A percentile compares a stretch with the other conserved stretches of the same genome.
Conservation (phyloP, 2,113 vertebrate species). For the zebrafish (Danio rerio) region DNA sequence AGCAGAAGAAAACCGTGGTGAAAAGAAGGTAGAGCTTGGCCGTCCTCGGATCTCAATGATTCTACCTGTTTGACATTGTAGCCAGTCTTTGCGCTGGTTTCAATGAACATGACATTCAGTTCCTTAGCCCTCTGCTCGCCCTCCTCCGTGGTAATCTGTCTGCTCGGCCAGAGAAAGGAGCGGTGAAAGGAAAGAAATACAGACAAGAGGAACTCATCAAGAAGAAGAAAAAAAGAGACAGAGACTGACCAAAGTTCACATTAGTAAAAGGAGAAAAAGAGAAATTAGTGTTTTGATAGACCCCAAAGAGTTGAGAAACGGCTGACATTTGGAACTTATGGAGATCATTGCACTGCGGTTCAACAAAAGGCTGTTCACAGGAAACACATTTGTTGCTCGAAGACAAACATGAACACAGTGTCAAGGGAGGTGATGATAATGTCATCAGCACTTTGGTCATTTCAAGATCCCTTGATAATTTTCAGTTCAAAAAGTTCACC, state of each 20-base stretch:
- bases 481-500: neutral
- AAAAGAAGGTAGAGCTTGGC: conserved; percentile 59
- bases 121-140: conserved; percentile 95
- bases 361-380: conserved; percentile 43
- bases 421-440: neutral
- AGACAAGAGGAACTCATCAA: conserved; percentile 43
- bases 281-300: conserved; percentile 71
- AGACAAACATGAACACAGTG: conserved; percentile 37
- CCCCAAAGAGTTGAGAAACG: conserved; percentile 56
- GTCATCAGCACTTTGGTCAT: neutral
- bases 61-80: conserved; percentile 96
- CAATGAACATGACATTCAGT: conserved; percentile 96
- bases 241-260: conserved; percentile 54
- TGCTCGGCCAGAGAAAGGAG: conserved; percentile 74
- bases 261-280: conserved; percentile 51
- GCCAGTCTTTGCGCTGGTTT: conserved; percentile 95
- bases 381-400: neutral
- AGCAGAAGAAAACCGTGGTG: conserved; percentile 10
- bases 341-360: conserved; percentile 11
- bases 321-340: conserved; percentile 51
- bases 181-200: conserved; percentile 50
- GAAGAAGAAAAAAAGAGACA: conserved; percentile 63
- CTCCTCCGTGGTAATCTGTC: conserved; percentile 95
- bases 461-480: neutral
- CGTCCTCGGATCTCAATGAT: conserved; percentile 60